phyloP scores from a whole-genome alignment of 2,113 vertebrate genomes.

The Eulemur macaco region DNA sequence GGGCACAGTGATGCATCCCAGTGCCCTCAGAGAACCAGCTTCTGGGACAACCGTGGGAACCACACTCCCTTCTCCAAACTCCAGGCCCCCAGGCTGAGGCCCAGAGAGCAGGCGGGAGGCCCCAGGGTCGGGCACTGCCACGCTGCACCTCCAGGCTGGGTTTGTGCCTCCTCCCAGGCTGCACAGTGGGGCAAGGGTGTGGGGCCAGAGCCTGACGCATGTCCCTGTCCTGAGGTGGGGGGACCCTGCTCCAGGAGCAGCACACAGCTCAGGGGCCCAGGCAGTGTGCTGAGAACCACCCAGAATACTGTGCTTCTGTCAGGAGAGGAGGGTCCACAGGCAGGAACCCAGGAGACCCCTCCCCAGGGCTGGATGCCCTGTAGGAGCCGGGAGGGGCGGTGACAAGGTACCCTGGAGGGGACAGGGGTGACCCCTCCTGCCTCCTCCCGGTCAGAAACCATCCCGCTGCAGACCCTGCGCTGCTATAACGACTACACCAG shows the following conservation, averaged over 20 bases:
- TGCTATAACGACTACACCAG: constrained; percentile 86
- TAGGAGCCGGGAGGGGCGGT: too few species aligned
- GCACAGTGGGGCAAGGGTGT: not conserved
- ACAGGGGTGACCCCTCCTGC: not conserved
- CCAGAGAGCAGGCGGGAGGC: too few species aligned
- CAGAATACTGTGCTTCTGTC: not conserved
- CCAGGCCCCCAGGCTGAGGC: not conserved
- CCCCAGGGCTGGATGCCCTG: too few species aligned
- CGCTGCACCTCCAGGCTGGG: not conserved
- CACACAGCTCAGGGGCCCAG: not conserved
- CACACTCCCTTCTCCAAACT: not conserved
- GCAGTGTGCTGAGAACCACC: accelerated
- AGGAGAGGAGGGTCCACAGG: not conserved
- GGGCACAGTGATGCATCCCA: too few species aligned
- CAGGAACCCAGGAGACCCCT: not conserved
- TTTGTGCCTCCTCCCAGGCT: not conserved
- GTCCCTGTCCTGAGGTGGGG: not conserved
- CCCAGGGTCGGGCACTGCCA: not conserved
- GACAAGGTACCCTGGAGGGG: not conserved
- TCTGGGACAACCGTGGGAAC: not conserved
- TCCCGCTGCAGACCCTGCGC: constrained; percentile 81
- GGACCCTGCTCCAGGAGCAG: not conserved
- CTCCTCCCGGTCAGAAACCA: constrained; percentile 71
- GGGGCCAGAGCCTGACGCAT: accelerated
- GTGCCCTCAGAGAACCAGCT: not conserved